A percentile compares a stretch with the other conserved stretches of the same genome.
These are phyloP conservation scores for Saturnia pavonia DNA, from an alignment of 2,888 invertebrate species.

Conservation along the genomic window DNA sequence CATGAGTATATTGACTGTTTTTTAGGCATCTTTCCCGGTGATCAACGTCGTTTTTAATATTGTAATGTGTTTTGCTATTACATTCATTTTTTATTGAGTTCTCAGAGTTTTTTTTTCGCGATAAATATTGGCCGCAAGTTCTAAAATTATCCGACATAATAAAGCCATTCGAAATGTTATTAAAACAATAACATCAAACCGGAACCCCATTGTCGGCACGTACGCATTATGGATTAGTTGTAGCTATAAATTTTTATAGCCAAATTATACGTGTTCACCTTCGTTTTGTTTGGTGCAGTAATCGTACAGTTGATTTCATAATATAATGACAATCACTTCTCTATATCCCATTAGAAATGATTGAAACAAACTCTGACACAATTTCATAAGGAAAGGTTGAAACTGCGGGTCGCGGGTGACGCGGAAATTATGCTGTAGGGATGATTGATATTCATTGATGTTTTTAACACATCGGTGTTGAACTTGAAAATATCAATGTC, in stretches of 20 bases:
- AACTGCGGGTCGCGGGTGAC: too few relatives aligned
- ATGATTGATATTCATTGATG: too few relatives aligned
- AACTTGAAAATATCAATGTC: too few relatives aligned
- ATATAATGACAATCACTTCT: background rate
- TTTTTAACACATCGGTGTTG: too few relatives aligned
- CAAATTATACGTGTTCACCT: conserved; percentile 19
- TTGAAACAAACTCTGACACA: background rate
- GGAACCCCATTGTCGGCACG: conserved; percentile 18
- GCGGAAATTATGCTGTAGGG: too few relatives aligned
- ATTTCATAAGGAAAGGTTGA: background rate
- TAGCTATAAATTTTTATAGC: conserved; percentile 20
- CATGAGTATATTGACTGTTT: background rate
- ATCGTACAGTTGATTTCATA: background rate
- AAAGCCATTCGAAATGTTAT: conserved; percentile 9
- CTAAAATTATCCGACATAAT: conserved; percentile 4
- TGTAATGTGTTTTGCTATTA: background rate
- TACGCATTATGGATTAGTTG: conserved; percentile 20
- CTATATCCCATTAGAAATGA: background rate
- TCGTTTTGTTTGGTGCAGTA: conserved; percentile 12
- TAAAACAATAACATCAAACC: conserved; percentile 12
- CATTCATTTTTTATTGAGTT: background rate
- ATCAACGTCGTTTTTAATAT: too few relatives aligned
- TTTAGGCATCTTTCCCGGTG: too few relatives aligned
- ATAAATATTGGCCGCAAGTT: background rate
- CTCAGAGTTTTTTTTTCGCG: background rate